Conservation (phyloP, 2,888 invertebrate genomes). For the Dryadula phaetusa region DNA sequence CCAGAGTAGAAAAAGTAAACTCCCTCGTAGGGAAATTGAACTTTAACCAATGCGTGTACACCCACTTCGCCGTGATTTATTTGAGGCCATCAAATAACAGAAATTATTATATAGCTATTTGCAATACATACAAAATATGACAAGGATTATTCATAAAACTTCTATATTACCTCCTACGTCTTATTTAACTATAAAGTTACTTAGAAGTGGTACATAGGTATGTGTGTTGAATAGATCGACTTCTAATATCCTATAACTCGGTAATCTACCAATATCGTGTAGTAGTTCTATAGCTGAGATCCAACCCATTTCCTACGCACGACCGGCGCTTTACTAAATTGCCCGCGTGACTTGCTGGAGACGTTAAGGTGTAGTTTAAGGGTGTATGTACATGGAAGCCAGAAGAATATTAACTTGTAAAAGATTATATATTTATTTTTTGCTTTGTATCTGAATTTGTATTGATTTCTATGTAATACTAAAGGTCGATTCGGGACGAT, state of each 20-base stretch:
- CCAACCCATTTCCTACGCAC: constrained; percentile 61
- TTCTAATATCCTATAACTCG: constrained; percentile 8
- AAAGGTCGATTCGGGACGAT: too few relatives aligned
- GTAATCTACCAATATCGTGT: constrained; percentile 18
- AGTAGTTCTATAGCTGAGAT: constrained; percentile 39
- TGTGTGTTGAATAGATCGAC: neutral
- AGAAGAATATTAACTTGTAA: neutral
- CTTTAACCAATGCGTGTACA: too few relatives aligned
- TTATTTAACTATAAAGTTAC: too few relatives aligned
- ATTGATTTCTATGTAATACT: too few relatives aligned
- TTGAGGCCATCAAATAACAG: too few relatives aligned
- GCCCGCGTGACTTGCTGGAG: constrained; percentile 73
- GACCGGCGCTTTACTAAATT: constrained; percentile 70
- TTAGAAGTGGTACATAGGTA: neutral
- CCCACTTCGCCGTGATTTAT: too few relatives aligned
- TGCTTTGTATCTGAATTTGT: neutral
- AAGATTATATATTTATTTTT: neutral
- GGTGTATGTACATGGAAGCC: constrained; percentile 1
- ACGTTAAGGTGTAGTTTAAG: constrained; percentile 49
- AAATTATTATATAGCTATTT: too few relatives aligned
- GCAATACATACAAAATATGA: too few relatives aligned
- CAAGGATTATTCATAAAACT: too few relatives aligned
- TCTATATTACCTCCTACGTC: too few relatives aligned
- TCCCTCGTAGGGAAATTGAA: too few relatives aligned
- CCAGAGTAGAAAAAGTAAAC: too few relatives aligned